phyloP scores from a whole-genome alignment of 2,113 vertebrate species.

The Cynocephalus volans region DNA sequence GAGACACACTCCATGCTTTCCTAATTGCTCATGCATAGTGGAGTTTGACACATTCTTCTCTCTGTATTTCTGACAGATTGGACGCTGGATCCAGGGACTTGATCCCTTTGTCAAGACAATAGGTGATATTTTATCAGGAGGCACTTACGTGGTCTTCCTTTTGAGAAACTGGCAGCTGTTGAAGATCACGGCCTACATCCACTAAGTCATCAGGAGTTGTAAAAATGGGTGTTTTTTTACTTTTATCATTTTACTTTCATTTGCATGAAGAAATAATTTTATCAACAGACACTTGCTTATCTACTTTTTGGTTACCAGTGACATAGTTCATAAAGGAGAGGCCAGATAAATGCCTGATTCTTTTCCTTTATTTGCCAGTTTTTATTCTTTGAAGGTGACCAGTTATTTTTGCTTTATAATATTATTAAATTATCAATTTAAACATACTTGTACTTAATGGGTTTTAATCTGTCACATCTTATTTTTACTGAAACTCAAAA shows the following conservation, averaged over 20 bases:
- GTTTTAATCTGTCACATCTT: neutral
- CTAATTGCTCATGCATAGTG: neutral
- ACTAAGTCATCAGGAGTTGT: neutral
- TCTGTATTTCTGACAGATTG: neutral
- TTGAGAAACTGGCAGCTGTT: neutral
- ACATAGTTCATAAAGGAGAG: neutral
- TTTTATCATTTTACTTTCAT: constrained; percentile 21
- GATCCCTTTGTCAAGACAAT: neutral
- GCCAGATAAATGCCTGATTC: neutral
- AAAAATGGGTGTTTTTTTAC: neutral
- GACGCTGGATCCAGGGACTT: neutral
- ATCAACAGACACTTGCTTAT: neutral
- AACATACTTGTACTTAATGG: neutral
- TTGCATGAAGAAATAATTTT: constrained; percentile 40
- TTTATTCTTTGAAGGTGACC: neutral
- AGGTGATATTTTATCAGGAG: neutral
- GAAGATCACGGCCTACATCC: neutral
- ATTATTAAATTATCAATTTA: neutral
- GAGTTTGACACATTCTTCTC: neutral
- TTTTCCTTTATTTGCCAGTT: neutral
- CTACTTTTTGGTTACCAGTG: neutral
- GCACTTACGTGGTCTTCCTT: neutral
- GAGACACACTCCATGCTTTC: neutral
- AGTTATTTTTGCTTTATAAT: neutral
- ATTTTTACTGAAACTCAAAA: constrained; percentile 43